Evolutionary conservation across 2,797 vertebrate genomes (phyloP).

Genomic region (Uromys caudimaculatus): DNA sequence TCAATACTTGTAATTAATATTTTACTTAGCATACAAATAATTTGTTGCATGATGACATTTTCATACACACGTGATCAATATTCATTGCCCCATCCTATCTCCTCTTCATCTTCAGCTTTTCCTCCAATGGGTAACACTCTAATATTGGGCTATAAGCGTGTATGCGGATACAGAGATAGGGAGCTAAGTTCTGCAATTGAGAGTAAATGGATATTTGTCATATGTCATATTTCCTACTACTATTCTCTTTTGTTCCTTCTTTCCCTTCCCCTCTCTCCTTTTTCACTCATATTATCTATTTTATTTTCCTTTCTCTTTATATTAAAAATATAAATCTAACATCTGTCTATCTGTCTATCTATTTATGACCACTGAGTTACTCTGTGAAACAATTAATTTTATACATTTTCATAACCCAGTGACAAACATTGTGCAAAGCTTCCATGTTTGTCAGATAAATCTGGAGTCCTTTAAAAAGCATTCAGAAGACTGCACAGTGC

Average conservation of each 20-base stretch:
- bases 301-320: not conserved
- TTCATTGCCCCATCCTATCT: not conserved
- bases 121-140: not conserved
- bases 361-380: not conserved
- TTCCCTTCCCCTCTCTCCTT: not conserved
- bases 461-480: no score
- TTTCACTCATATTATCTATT: not conserved
- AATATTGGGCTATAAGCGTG: not conserved
- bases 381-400: conserved; percentile 15
- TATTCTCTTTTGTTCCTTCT: not conserved
- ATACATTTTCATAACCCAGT: not conserved
- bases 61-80: not conserved
- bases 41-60: not conserved
- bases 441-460: not conserved
- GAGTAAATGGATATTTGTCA: not conserved
- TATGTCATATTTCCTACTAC: not conserved
- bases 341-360: not conserved
- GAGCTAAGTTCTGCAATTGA: not conserved
- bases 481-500: not conserved
- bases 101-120: not conserved
- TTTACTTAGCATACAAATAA: not conserved
- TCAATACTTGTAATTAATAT: not conserved
- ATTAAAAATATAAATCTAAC: not conserved
- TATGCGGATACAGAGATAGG: not conserved
- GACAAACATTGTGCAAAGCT: not conserved